Base-by-base conservation (phyloP, 2,888 invertebrate genomes). In the Cryptus viduatorius region DNA sequence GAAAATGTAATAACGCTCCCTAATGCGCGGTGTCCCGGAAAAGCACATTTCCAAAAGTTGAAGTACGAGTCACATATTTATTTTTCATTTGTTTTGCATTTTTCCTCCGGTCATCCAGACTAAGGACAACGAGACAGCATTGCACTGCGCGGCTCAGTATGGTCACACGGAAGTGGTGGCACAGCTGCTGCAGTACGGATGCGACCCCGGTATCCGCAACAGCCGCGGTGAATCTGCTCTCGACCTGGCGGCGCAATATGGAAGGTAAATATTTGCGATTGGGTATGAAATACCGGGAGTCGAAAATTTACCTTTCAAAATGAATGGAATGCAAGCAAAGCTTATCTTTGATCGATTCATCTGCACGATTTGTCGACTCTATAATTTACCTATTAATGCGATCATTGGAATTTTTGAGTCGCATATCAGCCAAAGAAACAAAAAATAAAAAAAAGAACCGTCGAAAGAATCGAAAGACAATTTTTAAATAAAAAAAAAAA, bases 191-290 rank as follows among this genome's bases (percentile, higher is more conserved):
- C 96, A 97, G 89, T 96, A 97, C 91, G 97, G 97, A 85, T 98
- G 98, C 89, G 98, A 99, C 95, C 98, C 98, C 64, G 96, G 97
- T 88, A 96, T 98, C 91, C 96, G 97, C 88, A 98, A 98, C 94
- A 96, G 96, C 89, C 96, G 97, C 84, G 97, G 98, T 76, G 99
- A 99, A 94, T 98, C 98, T 48, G 97, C 99, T 0, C 94, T 99
- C 90, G 99, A 99, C 94, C 95, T 99, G 84, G 99, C 99, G 8
- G 98, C 98, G 75, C 98, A 98, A 94, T 98, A 97, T 94, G 98
- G 98, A 91, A 96, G 96, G 96, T 96, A 93, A 94, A 94, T 92
- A 84, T 82, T 59, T 16, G 12, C 56, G 3, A 29, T 46, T 37
- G 12, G 19, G 46, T 50, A 29, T 81, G 10, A 59, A 75, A 37